Evolutionary conservation across 2,888 invertebrate species (phyloP).

Genomic region (Colletes collaris): DNA sequence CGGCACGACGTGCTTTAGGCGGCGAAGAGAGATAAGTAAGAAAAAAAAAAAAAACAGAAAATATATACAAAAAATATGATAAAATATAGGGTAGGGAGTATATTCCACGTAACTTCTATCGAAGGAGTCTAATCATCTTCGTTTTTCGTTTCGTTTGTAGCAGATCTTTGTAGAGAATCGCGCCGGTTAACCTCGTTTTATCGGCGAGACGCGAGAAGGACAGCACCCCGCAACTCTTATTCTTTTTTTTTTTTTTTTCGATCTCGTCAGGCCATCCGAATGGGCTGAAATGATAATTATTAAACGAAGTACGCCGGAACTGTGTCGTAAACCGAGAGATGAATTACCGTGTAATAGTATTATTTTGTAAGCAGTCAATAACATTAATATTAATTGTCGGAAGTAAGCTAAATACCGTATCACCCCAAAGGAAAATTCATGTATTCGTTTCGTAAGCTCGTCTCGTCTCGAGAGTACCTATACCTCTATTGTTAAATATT

Average conservation of each 20-base stretch:
- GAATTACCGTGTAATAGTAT: conserved; percentile 69
- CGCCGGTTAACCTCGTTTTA: conserved; percentile 31
- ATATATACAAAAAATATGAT: conserved; percentile 30
- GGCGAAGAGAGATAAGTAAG: conserved; percentile 38
- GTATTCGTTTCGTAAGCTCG: conserved; percentile 67
- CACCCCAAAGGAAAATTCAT: conserved; percentile 40
- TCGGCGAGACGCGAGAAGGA: conserved; percentile 7
- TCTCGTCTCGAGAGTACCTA: conserved; percentile 67
- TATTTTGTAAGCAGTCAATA: conserved; percentile 75
- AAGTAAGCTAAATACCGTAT: conserved; percentile 57
- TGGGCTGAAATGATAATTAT: conserved; percentile 49
- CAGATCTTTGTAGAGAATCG: conserved; percentile 32
- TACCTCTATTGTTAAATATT: conserved; percentile 72
- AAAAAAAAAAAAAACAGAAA: conserved; percentile 26
- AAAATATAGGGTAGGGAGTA: conserved; percentile 57
- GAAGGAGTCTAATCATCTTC: conserved; percentile 47
- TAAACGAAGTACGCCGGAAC: conserved; percentile 46
- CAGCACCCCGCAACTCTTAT: not conserved
- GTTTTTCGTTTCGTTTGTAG: conserved; percentile 49
- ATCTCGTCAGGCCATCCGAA: conserved; percentile 56
- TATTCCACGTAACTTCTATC: conserved; percentile 61
- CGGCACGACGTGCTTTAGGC: conserved; percentile 58
- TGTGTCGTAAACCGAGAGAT: conserved; percentile 63
- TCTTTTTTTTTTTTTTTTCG: conserved; percentile 35
- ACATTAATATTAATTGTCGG: conserved; percentile 61